Evolutionary conservation across 2,888 invertebrate species (phyloP).

Genomic region (Polyploca ridens): DNA sequence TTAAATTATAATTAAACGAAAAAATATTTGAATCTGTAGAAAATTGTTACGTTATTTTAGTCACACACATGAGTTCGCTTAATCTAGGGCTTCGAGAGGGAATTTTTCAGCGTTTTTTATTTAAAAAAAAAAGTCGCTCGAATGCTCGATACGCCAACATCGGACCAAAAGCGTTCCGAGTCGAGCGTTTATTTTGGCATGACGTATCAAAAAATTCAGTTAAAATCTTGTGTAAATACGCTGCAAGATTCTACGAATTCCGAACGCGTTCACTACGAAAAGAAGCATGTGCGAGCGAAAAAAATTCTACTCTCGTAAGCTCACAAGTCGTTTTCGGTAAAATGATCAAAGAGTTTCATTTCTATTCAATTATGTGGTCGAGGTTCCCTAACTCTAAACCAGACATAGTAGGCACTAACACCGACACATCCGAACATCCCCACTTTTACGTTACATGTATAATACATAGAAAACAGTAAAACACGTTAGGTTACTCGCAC

Average conservation of each 20-base stretch:
- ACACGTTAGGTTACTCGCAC: slow-evolving; percentile 74
- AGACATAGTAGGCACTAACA: slow-evolving; percentile 81
- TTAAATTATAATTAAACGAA: slow-evolving; percentile 54
- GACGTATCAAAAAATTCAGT: slow-evolving; percentile 51
- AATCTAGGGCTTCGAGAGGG: slow-evolving; percentile 71
- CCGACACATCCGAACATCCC: slow-evolving; percentile 69
- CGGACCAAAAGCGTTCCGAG: slow-evolving; percentile 23
- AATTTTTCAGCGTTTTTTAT: slow-evolving; percentile 46
- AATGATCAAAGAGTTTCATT: slow-evolving; percentile 61
- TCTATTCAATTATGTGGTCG: slow-evolving; percentile 43
- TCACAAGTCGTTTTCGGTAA: slow-evolving; percentile 71
- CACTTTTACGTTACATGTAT: slow-evolving; percentile 58
- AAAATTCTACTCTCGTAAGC: slow-evolving; percentile 67
- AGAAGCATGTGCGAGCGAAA: slow-evolving; percentile 34
- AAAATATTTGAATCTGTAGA: slow-evolving; percentile 73
- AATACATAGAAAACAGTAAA: slow-evolving; percentile 80
- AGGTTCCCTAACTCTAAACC: slow-evolving; percentile 71
- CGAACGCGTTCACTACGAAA: slow-evolving; percentile 28
- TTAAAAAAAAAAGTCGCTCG: slow-evolving; percentile 23
- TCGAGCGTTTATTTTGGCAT: slow-evolving; percentile 29
- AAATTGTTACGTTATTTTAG: slow-evolving; percentile 73
- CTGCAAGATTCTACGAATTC: slow-evolving; percentile 64
- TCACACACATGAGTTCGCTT: slow-evolving; percentile 77
- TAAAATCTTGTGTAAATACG: slow-evolving; percentile 54
- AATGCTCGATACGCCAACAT: slow-evolving; percentile 17